phyloP scores from a whole-genome alignment of 1,140 invertebrate species.

The Cydia amplana region DNA sequence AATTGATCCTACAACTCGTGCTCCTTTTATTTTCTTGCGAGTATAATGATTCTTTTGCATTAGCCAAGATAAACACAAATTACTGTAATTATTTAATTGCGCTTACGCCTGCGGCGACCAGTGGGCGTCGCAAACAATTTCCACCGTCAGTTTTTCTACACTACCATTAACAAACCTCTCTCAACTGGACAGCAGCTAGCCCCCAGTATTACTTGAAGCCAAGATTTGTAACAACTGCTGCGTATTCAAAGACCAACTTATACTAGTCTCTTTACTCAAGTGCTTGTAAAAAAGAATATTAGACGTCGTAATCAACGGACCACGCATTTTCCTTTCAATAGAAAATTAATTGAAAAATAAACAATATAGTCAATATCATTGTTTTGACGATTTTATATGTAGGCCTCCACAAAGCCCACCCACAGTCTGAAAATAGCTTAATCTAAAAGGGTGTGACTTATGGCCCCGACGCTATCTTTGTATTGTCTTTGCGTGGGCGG shows the following conservation, averaged over 20 bases:
- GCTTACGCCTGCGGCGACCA: background rate
- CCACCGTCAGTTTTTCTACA: constrained; percentile 10
- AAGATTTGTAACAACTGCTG: no score
- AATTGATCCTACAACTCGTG: no score
- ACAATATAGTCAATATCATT: background rate
- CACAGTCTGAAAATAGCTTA: background rate
- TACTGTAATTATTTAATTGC: background rate
- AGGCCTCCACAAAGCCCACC: background rate
- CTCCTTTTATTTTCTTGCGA: no score
- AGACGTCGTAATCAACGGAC: background rate
- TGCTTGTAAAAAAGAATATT: background rate
- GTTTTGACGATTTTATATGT: background rate
- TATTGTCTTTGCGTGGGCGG: background rate
- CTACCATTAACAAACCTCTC: background rate
- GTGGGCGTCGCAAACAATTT: constrained; percentile 30
- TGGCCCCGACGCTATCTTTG: background rate
- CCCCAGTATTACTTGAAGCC: background rate
- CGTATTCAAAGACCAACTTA: no score
- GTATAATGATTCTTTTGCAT: no score
- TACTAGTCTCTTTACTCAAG: no score
- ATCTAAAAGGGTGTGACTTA: constrained; percentile 4
- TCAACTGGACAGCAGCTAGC: background rate
- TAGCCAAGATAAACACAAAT: background rate
- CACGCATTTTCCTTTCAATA: background rate
- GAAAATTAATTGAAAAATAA: background rate